These are phyloP conservation scores for Lypha dubia DNA, from an alignment of 2,888 invertebrate genomes.

Conservation along the genomic window DNA sequence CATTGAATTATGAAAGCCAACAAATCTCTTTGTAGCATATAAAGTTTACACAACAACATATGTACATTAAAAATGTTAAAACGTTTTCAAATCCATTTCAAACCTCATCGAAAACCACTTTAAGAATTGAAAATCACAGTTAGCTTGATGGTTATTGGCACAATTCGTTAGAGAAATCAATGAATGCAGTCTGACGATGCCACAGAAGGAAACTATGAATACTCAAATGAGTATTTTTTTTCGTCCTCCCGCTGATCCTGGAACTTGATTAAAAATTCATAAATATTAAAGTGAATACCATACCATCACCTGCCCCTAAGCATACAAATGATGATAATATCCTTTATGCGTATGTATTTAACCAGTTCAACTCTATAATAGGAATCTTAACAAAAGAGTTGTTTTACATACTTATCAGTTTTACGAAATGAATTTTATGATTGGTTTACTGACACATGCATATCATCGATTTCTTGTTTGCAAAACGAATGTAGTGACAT, in stretches of 20 bases:
- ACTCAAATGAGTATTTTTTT: not conserved
- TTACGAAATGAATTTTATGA: slow-evolving; percentile 6
- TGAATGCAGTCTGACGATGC: not conserved
- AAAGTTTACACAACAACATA: not conserved
- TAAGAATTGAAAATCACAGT: slow-evolving; percentile 22
- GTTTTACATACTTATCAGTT: not conserved
- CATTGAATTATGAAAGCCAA: too few relatives aligned
- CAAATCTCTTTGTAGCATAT: too few relatives aligned
- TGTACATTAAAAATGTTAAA: not conserved
- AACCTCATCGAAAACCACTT: slow-evolving; percentile 21
- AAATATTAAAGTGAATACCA: too few relatives aligned
- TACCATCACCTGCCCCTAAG: too few relatives aligned
- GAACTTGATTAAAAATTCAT: too few relatives aligned
- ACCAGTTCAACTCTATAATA: not conserved
- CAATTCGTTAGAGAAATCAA: slow-evolving; percentile 22
- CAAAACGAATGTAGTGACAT: slow-evolving; percentile 7
- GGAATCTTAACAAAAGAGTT: not conserved
- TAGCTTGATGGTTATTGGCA: slow-evolving; percentile 16
- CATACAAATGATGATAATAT: not conserved
- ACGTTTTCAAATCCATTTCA: not conserved
- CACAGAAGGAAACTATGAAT: slow-evolving; percentile 1
- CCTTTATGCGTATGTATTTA: slow-evolving; percentile 12
- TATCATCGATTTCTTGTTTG: slow-evolving; percentile 19
- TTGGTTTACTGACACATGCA: slow-evolving; percentile 45
- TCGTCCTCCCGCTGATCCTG: not conserved